Evolutionary conservation across 2,888 invertebrate species (phyloP).

Genomic region (Drosophila eohydei): DNA sequence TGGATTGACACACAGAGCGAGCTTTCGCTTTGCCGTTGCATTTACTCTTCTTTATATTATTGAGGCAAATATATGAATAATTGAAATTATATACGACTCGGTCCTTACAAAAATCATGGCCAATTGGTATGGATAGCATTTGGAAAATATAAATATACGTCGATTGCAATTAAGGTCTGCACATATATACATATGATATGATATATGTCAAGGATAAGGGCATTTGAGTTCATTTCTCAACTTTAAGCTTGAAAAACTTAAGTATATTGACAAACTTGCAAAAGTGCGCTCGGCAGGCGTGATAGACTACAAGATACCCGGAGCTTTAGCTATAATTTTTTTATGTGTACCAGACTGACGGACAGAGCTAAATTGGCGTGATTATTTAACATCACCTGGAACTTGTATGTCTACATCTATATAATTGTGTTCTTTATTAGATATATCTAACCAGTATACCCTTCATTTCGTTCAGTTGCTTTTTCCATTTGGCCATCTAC

Average conservation of each 20-base stretch:
- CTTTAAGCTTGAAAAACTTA: not conserved
- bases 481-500: not conserved
- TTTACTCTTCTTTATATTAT: constrained; percentile 57
- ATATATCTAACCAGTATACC: not conserved
- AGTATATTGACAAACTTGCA: not conserved
- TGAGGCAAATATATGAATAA: constrained; percentile 53
- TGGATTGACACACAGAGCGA: constrained; percentile 35
- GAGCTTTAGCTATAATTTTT: too few species aligned
- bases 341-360: too few species aligned
- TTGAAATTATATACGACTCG: constrained; percentile 45
- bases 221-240: not conserved
- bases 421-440: too few species aligned
- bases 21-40: constrained; percentile 23
- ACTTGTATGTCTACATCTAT: too few species aligned
- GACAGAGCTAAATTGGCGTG: too few species aligned
- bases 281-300: too few species aligned
- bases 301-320: not conserved
- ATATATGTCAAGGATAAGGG: not conserved
- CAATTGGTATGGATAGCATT: constrained; percentile 11
- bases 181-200: not conserved
- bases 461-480: not conserved
- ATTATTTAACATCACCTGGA: too few species aligned
- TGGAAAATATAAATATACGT: not conserved
- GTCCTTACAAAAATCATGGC: not conserved
- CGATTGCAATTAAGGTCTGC: not conserved